phyloP scores from a whole-genome alignment of 2,888 invertebrate genomes.

The Cephus pygmeus region DNA sequence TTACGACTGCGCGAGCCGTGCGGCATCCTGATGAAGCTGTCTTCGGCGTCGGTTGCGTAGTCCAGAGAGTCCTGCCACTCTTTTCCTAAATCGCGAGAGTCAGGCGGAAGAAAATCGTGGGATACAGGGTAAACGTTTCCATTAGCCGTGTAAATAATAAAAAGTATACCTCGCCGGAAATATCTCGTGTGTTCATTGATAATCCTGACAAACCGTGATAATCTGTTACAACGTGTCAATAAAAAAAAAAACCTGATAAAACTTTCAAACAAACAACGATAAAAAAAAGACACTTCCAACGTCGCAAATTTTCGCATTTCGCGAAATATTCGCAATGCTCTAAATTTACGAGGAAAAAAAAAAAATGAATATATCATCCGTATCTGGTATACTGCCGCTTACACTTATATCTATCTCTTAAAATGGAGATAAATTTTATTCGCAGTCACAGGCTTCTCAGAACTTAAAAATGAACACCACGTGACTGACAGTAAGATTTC shows the following conservation, averaged over 20 bases:
- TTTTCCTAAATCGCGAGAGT: neutral
- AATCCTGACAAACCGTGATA: neutral
- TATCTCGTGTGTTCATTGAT: neutral
- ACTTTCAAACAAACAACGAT: too few relatives aligned
- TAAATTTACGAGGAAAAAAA: neutral
- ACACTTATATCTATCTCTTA: neutral
- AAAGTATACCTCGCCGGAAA: neutral
- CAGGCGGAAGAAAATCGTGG: neutral
- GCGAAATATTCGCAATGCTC: neutral
- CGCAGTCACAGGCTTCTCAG: neutral
- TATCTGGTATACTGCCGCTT: neutral
- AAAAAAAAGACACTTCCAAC: neutral
- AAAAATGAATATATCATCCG: neutral
- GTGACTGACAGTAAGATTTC: neutral
- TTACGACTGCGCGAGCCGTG: slow-evolving; percentile 50
- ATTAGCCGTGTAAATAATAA: neutral
- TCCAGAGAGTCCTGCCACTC: slow-evolving; percentile 24
- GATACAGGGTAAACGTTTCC: neutral
- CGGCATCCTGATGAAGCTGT: slow-evolving; percentile 43
- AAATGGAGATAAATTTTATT: neutral
- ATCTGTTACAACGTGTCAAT: neutral
- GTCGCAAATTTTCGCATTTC: neutral
- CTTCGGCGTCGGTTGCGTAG: slow-evolving; percentile 41
- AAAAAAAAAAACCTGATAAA: neutral
- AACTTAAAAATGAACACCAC: neutral